Conservation (phyloP, 2,113 vertebrate species). For the Seriola dumerili region DNA sequence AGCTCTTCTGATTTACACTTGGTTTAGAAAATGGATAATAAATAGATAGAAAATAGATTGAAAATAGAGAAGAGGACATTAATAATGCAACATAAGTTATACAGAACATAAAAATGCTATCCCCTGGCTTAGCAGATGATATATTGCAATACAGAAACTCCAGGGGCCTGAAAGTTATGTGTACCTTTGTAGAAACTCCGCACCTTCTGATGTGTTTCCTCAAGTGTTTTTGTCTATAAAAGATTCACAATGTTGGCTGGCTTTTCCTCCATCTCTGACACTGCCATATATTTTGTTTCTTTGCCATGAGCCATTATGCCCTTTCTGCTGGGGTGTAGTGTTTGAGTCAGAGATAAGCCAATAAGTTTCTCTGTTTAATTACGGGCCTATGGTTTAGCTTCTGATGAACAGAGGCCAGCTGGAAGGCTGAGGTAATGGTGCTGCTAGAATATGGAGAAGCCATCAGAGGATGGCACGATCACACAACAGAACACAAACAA, state of each 20-base stretch:
- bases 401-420: slow-evolving; percentile 47
- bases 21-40: not conserved
- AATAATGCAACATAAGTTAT: slow-evolving; percentile 46
- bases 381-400: slow-evolving; percentile 28
- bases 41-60: not conserved
- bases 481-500: slow-evolving; percentile 47
- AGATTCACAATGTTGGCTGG: not conserved
- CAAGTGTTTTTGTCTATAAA: not conserved
- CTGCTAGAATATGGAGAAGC: slow-evolving; percentile 46
- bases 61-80: slow-evolving; percentile 42
- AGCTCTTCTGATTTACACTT: slow-evolving; percentile 36
- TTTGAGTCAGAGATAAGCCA: slow-evolving; percentile 23
- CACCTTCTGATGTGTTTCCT: slow-evolving; percentile 19
- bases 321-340: slow-evolving; percentile 4
- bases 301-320: slow-evolving; percentile 9
- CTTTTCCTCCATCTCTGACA: not conserved
- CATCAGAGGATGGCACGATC: slow-evolving; percentile 26
- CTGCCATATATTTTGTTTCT: slow-evolving; percentile 13
- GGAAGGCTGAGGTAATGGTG: slow-evolving; percentile 46
- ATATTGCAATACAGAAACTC: slow-evolving; percentile 34
- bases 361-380: slow-evolving; percentile 40
- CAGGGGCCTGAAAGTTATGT: slow-evolving; percentile 14
- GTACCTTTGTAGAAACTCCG: slow-evolving; percentile 23
- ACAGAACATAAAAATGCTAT: slow-evolving; percentile 40
- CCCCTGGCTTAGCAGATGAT: slow-evolving; percentile 24